phyloP scores from a whole-genome alignment of 2,113 vertebrate species.

The Psittacula cyanocephala region DNA sequence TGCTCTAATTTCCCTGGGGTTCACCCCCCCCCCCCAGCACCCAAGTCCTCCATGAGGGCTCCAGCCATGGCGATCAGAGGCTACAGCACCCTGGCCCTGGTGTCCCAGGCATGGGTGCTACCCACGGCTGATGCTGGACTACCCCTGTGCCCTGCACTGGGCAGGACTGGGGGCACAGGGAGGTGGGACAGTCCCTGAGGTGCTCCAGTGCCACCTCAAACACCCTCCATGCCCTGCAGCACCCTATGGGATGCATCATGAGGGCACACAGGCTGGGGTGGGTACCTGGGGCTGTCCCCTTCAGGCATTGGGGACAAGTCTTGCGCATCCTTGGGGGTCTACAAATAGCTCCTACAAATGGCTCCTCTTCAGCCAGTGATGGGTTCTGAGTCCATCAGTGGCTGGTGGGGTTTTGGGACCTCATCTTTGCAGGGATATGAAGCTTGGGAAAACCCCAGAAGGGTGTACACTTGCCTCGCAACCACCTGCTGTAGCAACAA shows the following conservation, averaged over 20 bases:
- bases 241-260: rapidly evolving
- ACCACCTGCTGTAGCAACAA: not conserved
- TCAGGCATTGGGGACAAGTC: not conserved
- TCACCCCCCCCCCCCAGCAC: not conserved
- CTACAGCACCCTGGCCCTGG: rapidly evolving
- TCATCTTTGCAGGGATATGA: not conserved
- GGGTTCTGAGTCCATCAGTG: not conserved
- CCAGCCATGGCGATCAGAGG: rapidly evolving
- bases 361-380: not conserved
- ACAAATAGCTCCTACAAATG: not conserved
- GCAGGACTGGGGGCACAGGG: rapidly evolving
- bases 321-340: not conserved
- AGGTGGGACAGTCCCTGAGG: not conserved
- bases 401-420: not conserved
- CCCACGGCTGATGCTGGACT: not conserved
- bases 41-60: not conserved
- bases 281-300: not conserved
- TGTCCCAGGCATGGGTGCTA: not conserved
- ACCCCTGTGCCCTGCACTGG: not conserved
- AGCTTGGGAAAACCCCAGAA: not conserved
- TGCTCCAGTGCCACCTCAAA: not conserved
- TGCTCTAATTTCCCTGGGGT: constrained; percentile 64
- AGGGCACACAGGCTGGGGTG: rapidly evolving
- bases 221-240: not conserved
- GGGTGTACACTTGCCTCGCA: not conserved